Conservation (phyloP, 2,113 vertebrate genomes). For the Gasterosteus nipponicus region DNA sequence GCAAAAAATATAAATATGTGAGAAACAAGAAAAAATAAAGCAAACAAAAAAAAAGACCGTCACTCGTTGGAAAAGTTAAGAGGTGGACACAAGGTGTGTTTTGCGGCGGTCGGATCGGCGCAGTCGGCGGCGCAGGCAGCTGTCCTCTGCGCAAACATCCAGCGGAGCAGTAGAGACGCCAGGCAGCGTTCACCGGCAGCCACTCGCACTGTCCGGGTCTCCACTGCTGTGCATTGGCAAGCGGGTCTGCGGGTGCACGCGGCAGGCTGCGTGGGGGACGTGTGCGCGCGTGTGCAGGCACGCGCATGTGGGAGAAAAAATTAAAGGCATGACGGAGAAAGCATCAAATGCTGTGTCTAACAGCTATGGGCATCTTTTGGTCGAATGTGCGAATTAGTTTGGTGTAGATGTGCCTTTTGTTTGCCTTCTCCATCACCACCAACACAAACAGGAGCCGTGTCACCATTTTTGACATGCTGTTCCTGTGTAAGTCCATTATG, state of each 20-base stretch:
- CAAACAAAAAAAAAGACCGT: background rate
- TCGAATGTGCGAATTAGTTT: constrained; percentile 33
- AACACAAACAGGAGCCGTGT: constrained; percentile 2
- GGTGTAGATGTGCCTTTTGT: background rate
- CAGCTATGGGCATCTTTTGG: constrained; percentile 35
- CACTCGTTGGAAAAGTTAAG: constrained; percentile 24
- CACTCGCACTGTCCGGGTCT: constrained; percentile 36
- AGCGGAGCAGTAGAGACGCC: constrained; percentile 34
- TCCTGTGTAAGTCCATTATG: constrained; percentile 21
- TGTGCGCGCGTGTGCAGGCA: constrained; percentile 31
- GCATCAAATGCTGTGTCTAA: constrained; percentile 28
- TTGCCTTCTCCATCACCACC: background rate
- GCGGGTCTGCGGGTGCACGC: constrained; percentile 64
- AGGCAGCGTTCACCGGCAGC: constrained; percentile 28
- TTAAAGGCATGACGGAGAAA: constrained; percentile 12
- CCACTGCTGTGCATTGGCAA: constrained; percentile 33
- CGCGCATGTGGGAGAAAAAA: constrained; percentile 34
- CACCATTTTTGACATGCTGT: background rate
- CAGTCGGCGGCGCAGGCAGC: constrained; percentile 14
- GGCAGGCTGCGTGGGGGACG: constrained; percentile 54
- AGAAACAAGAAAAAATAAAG: background rate
- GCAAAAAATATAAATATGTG: background rate
- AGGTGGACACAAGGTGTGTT: background rate
- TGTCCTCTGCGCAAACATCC: constrained; percentile 69
- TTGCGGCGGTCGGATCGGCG: background rate